Evolutionary conservation across 2,888 invertebrate species (phyloP), one percentile per base, ranked within the genome.

Genomic region (Chaitophorus viminalis): DNA sequence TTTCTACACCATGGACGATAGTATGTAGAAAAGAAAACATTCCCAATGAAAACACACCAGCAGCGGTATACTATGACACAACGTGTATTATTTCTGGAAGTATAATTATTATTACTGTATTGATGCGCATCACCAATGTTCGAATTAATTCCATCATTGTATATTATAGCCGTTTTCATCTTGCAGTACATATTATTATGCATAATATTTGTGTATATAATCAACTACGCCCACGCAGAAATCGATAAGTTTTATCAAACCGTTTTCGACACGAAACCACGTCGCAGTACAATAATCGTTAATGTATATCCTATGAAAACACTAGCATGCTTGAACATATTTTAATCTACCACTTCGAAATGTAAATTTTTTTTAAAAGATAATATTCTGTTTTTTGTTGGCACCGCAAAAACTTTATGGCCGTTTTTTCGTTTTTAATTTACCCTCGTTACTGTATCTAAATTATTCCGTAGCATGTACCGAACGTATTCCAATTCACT

Each of bases 401-500:
- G 60, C 25, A 17, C 31, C 29, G 70, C 70, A 4, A 70, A 70
- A 70, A 1, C 70, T 70, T 70, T 70, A 29, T 70, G 29, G 29
- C 70, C 29, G 11, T 70, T 60, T 21, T 60, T 60, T 60, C 18
- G 54, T 65, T 76, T 84, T 65, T 65, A 65, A 75, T 60, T 75
- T 29, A 29, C 52, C 11, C 21, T 25, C 54, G 74, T 39, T n/a
- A 46, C 39, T 76, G 76, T n/a, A 33, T 77, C 52, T 70, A 65
- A 85, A 77, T 85, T 77, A 77, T 85, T 76, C 84, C 21, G 46
- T 76, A 18, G 46, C 77, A 77, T 85, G 77, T 77, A 77, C 65
- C n/a, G 33, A 36, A 78, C 46, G 70, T 70, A 78, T 77, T 85
- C 52, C 78, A 36, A 70, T 70, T 70, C 29, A 70, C 68, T 54